phyloP scores from a whole-genome alignment of 2,888 invertebrate genomes.

The Matsumyia berberina region DNA sequence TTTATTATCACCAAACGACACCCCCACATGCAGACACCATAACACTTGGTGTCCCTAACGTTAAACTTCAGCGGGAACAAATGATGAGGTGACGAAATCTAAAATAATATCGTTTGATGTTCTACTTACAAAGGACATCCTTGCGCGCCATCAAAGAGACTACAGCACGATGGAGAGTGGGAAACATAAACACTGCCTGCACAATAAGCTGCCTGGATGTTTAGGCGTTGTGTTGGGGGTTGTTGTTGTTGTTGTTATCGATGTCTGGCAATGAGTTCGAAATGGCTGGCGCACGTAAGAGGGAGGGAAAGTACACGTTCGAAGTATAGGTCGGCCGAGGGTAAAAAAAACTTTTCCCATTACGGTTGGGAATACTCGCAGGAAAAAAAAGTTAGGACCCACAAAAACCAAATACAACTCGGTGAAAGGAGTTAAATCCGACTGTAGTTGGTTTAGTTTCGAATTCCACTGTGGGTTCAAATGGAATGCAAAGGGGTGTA shows the following conservation, averaged over 20 bases:
- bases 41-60: constrained; percentile 10
- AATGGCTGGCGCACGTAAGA: constrained; percentile 2
- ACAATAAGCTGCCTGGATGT: constrained; percentile 27
- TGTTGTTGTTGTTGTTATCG: constrained; percentile 33
- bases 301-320: not conserved
- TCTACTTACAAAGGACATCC: constrained; percentile 55
- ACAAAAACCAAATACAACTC: not conserved
- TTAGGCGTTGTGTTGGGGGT: constrained; percentile 30
- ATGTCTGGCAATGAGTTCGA: constrained; percentile 58
- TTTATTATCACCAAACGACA: constrained; percentile 11
- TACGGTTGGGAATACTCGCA: constrained; percentile 19
- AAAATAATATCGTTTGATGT: constrained; percentile 73
- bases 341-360: constrained; percentile 58
- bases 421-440: constrained; percentile 16
- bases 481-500: not conserved
- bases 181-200: constrained; percentile 45
- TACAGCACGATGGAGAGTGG: constrained; percentile 6
- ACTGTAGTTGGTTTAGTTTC: not conserved
- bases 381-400: not conserved
- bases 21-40: not conserved
- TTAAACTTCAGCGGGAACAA: constrained; percentile 35
- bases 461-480: too few species aligned
- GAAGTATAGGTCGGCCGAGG: constrained; percentile 29
- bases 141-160: constrained; percentile 41
- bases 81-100: constrained; percentile 73